Percentiles rank a stretch among this genome's conserved stretches.
Evolutionary conservation across 2,113 vertebrate genomes (phyloP).

Genomic region (Notothenia rossii): DNA sequence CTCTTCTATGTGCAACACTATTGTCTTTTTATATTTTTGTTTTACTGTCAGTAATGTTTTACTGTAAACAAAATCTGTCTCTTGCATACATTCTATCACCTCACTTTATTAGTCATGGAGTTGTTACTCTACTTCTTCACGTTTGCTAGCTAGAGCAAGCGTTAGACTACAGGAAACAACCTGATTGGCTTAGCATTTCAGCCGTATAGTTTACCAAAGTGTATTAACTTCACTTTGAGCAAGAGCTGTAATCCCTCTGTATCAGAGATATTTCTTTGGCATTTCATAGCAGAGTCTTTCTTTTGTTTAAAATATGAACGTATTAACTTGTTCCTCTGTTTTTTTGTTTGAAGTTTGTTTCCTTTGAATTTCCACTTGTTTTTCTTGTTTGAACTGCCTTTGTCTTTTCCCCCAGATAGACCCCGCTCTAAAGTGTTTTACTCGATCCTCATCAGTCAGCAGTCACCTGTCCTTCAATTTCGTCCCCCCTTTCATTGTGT

Average conservation of each 20-base stretch:
- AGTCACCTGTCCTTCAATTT: no score
- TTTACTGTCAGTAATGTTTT: no score
- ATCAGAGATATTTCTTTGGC: conserved; percentile 38
- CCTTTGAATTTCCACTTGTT: no score
- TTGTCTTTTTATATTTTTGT: background rate
- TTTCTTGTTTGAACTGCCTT: no score
- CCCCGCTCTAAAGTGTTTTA: no score
- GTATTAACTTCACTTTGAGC: conserved; percentile 39
- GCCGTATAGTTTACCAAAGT: conserved; percentile 41
- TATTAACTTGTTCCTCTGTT: no score
- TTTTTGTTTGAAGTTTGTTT: no score
- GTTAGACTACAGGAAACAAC: conserved; percentile 85
- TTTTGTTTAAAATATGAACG: background rate
- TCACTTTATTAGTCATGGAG: conserved; percentile 79
- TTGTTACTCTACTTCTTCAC: conserved; percentile 78
- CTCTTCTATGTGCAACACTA: background rate
- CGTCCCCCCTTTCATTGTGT: no score
- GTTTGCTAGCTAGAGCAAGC: conserved; percentile 83
- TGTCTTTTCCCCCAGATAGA: no score
- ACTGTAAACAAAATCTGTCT: conserved; percentile 1
- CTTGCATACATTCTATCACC: conserved; percentile 62
- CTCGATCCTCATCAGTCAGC: no score
- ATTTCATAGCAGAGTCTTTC: conserved; percentile 21
- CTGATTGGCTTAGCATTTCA: conserved; percentile 47
- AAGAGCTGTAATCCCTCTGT: conserved; percentile 33